Evolutionary conservation across 2,888 invertebrate species (phyloP).

Genomic region (Clivina fossor): DNA sequence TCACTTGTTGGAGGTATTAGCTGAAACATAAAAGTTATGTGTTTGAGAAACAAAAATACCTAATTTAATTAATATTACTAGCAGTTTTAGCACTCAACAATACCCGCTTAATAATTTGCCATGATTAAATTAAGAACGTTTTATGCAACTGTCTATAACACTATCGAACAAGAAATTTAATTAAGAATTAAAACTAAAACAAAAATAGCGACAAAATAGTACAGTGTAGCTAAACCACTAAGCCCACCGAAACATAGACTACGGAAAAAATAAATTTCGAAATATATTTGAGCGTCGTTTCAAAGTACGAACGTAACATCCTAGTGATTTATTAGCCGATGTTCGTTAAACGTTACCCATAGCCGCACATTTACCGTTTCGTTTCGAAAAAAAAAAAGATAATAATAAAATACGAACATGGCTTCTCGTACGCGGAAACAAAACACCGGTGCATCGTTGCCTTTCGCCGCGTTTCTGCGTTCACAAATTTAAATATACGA

Average conservation of each 20-base stretch:
- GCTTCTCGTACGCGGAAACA: neutral
- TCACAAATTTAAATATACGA: slow-evolving; percentile 24
- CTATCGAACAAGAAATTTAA: too few species aligned
- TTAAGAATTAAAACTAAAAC: too few species aligned
- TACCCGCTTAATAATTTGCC: too few species aligned
- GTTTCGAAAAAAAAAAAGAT: slow-evolving; percentile 5
- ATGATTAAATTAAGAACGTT: too few species aligned
- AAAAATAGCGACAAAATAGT: too few species aligned
- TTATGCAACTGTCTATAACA: too few species aligned
- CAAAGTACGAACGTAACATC: slow-evolving; percentile 29
- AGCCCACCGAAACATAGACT: neutral
- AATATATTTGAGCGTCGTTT: slow-evolving; percentile 49
- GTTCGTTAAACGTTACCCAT: slow-evolving; percentile 48
- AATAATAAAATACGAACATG: slow-evolving; percentile 26
- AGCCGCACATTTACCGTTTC: neutral
- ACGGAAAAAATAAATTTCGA: slow-evolving; percentile 50
- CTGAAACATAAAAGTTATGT: too few species aligned
- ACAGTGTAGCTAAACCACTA: too few species aligned
- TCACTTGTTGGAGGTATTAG: too few species aligned
- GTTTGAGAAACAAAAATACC: too few species aligned
- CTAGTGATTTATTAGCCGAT: slow-evolving; percentile 52
- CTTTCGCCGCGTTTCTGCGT: neutral
- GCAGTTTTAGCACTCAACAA: too few species aligned
- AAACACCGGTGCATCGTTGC: neutral
- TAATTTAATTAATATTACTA: too few species aligned